Conservation (phyloP, 2,113 vertebrate genomes). For the Glaucidium brasilianum region DNA sequence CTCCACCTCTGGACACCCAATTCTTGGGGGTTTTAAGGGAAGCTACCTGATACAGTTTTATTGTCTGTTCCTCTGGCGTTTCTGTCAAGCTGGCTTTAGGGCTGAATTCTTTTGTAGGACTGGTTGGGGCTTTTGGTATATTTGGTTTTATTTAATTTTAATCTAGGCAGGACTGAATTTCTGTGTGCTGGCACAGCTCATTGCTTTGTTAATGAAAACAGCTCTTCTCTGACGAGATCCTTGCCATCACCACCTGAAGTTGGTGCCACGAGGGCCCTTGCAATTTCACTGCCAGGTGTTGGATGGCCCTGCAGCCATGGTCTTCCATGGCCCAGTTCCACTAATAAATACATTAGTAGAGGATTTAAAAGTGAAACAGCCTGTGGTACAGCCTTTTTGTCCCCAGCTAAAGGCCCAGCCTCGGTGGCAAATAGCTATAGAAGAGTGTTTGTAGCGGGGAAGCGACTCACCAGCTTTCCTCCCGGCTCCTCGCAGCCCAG, state of each 20-base stretch:
- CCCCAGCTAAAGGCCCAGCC: neutral
- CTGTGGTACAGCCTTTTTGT: fast-evolving
- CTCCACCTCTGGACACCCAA: fast-evolving
- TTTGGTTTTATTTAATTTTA: neutral
- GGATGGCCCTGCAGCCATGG: fast-evolving
- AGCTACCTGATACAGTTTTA: fast-evolving
- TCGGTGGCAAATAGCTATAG: neutral
- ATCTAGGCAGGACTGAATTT: neutral
- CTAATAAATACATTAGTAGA: fast-evolving
- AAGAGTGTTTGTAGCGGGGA: too few relatives aligned
- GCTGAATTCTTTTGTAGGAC: neutral
- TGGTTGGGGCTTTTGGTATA: neutral
- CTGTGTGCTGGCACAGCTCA: neutral
- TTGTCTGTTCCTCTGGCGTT: neutral
- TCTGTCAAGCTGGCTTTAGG: neutral
- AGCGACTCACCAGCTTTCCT: neutral
- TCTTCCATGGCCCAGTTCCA: fast-evolving
- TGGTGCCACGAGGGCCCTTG: fast-evolving
- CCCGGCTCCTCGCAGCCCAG: neutral
- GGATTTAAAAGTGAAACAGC: fast-evolving
- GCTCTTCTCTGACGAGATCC: fast-evolving
- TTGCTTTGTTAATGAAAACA: fast-evolving
- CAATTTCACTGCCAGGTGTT: fast-evolving
- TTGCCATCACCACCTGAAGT: fast-evolving
- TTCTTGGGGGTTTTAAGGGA: neutral